These are phyloP conservation scores for Planococcus citri DNA, from an alignment of 1,140 invertebrate genomes.

Conservation along the genomic window DNA sequence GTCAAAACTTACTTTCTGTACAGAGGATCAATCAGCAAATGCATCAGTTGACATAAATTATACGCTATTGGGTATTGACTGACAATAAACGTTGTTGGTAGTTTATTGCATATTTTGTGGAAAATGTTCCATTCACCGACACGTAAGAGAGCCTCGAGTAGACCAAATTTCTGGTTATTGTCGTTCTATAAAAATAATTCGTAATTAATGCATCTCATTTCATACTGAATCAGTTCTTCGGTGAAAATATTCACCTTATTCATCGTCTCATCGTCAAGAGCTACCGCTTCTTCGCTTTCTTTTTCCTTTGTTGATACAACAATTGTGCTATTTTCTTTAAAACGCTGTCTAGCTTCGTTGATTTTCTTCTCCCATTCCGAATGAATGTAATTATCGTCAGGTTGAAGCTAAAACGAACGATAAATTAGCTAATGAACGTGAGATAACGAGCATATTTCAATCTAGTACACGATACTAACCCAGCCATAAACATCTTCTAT, in stretches of 20 bases:
- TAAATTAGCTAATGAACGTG: background rate
- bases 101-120: conserved; percentile 55
- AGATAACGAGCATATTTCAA: conserved; percentile 4
- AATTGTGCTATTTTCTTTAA: conserved; percentile 39
- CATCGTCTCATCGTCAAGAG: conserved; percentile 44
- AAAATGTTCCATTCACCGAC: conserved; percentile 86
- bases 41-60: conserved; percentile 66
- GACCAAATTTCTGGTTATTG: conserved; percentile 84
- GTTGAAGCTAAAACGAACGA: conserved; percentile 50
- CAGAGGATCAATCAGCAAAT: conserved; percentile 73
- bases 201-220: conserved; percentile 16
- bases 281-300: conserved; percentile 53
- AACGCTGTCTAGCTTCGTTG: conserved; percentile 49
- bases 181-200: conserved; percentile 39
- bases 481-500: conserved; percentile 84
- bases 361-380: conserved; percentile 71
- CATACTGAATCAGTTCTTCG: background rate
- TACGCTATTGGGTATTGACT: conserved; percentile 65
- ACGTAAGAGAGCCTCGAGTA: conserved; percentile 75
- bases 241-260: conserved; percentile 12
- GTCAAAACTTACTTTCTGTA: conserved; percentile 56
- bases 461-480: conserved; percentile 43
- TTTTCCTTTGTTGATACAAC: conserved; percentile 75
- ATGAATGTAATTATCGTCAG: conserved; percentile 67
- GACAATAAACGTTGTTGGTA: conserved; percentile 70